Conservation (phyloP, 2,113 vertebrate species). For the Pelmatolapia mariae region DNA sequence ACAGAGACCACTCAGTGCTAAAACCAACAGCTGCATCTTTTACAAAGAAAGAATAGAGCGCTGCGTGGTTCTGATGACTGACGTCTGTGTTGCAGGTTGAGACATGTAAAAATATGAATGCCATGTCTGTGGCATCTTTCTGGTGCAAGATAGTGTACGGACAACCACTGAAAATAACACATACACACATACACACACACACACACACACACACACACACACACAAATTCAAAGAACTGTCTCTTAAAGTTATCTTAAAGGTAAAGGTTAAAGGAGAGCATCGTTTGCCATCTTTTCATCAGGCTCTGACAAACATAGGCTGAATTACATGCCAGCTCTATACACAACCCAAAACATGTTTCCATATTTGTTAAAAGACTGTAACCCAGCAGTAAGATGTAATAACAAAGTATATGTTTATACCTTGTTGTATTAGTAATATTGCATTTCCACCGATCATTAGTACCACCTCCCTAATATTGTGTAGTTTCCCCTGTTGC, state of each 20-base stretch:
- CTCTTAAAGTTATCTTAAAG: not conserved
- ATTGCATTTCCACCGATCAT: not conserved
- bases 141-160: not conserved
- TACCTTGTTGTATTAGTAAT: not conserved
- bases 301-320: not conserved
- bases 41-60: not conserved
- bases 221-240: not conserved
- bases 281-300: not conserved
- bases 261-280: not conserved
- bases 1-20: slow-evolving; percentile 13
- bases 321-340: not conserved
- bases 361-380: not conserved
- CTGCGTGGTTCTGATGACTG: not conserved
- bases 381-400: not conserved
- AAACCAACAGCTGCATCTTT: not conserved
- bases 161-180: not conserved
- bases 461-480: not conserved
- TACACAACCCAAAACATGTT: not conserved
- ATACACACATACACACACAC: no score
- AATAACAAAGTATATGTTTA: not conserved
- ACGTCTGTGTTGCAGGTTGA: not conserved
- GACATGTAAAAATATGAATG: not conserved
- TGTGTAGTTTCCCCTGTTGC: not conserved
- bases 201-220: not conserved
- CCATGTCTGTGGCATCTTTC: not conserved